Base-by-base conservation (phyloP, 23 tunicate species). In the Halocynthia aurantium region DNA sequence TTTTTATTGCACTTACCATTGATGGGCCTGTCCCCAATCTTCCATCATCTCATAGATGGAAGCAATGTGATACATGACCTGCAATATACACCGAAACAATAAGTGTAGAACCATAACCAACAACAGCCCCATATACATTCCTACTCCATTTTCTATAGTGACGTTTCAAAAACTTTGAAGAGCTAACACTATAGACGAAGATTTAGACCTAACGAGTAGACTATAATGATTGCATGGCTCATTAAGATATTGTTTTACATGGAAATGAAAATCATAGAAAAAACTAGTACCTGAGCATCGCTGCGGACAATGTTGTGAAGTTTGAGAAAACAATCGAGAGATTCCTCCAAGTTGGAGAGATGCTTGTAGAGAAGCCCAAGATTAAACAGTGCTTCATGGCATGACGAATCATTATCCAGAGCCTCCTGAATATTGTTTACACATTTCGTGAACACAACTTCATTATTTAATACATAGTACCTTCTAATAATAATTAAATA, bases 381-480 rank as follows among this genome's bases (percentile, higher is more conserved):
- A 58, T 94, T 94, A 62, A 84, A 94, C 18, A 94, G 67, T 52
- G 99, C 99, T 73, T 94, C 99, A 67, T 85, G 82, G 52, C 99
- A 94, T 5, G 90, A 67, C 7, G 91, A 84, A 77, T 94, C 99
- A 57, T 87, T 88, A 49, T 88, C 91, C 52, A 94, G 52, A 6
- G 99, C 99, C 73, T 94, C 99, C 44, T 31, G 44, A 31, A 31
- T 31, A 31, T 31, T 31, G 44, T 12, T n/a, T 12, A 50, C 5
- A 68, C 4, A 31, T 31, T 31, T 31, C 4, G 44, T 31, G 44
- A 31, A 31, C 44, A 31, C 44, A 31, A 31, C 44, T 31, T 31
- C 44, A 31, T 31, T 31, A 31, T 31, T 31, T 1, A 31, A 31
- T 31, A n/a, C n/a, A n/a, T n/a, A n/a, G n/a, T n/a, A n/a, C n/a